phyloP scores from a whole-genome alignment of 2,113 vertebrate genomes.

The Apistogramma diplotaenia region DNA sequence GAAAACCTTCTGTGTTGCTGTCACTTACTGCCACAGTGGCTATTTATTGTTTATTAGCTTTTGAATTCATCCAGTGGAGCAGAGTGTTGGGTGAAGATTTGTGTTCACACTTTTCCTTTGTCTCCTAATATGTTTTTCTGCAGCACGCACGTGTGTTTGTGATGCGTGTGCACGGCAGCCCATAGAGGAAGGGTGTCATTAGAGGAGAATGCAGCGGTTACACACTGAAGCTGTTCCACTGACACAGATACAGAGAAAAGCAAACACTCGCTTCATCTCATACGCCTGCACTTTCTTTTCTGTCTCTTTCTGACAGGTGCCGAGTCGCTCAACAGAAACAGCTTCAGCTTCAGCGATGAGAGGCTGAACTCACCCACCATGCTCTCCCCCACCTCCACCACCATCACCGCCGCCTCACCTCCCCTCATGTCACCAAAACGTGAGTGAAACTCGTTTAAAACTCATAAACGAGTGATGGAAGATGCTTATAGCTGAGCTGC shows the following conservation, averaged over 20 bases:
- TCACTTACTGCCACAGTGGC: background rate
- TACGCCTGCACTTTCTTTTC: background rate
- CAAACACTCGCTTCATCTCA: background rate
- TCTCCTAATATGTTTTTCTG: background rate
- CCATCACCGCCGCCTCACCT: conserved; percentile 68
- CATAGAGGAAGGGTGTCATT: conserved; percentile 39
- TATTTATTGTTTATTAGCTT: background rate
- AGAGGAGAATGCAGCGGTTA: conserved; percentile 51
- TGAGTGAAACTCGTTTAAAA: conserved; percentile 45
- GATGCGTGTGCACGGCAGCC: conserved; percentile 9
- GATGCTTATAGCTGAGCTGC: background rate
- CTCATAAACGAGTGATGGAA: background rate
- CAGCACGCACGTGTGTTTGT: background rate
- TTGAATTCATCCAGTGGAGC: background rate
- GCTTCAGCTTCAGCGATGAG: conserved; percentile 93
- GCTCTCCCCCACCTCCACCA: conserved; percentile 71
- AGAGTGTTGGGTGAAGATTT: background rate
- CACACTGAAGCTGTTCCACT: conserved; percentile 30
- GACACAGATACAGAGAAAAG: conserved; percentile 24
- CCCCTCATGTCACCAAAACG: conserved; percentile 83
- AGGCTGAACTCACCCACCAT: conserved; percentile 86
- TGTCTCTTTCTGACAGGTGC: conserved; percentile 79
- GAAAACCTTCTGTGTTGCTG: background rate
- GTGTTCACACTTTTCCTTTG: background rate
- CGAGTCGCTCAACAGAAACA: conserved; percentile 88